Conservation (phyloP, 2,888 invertebrate species). For the Podabrus alpinus region DNA sequence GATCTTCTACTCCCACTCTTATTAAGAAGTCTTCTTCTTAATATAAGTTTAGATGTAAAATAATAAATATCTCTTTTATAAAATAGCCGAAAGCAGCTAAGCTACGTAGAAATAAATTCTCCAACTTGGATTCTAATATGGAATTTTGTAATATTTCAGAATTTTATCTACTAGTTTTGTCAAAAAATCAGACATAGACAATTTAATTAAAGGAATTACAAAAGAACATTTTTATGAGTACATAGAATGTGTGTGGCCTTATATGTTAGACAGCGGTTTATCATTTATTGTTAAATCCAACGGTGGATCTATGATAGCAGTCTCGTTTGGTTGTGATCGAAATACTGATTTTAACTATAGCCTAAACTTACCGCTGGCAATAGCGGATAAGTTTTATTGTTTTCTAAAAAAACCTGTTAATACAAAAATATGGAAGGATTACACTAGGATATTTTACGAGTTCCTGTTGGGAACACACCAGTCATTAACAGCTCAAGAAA, state of each 20-base stretch:
- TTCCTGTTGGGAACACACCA: constrained; percentile 86
- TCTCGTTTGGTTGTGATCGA: constrained; percentile 80
- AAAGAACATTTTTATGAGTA: constrained; percentile 69
- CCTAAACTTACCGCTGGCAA: constrained; percentile 66
- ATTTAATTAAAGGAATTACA: constrained; percentile 75
- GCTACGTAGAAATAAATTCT: too few species aligned
- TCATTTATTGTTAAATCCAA: constrained; percentile 70
- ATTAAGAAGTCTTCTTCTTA: too few species aligned
- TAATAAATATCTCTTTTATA: too few species aligned
- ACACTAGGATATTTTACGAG: constrained; percentile 73
- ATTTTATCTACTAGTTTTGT: constrained; percentile 85
- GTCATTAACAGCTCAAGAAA: constrained; percentile 69
- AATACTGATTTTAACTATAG: constrained; percentile 77
- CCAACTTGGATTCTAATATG: too few species aligned
- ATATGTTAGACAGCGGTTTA: constrained; percentile 68
- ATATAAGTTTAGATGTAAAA: too few species aligned
- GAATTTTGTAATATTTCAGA: constrained; percentile 57
- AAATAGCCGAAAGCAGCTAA: too few species aligned
- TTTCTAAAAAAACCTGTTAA: constrained; percentile 74
- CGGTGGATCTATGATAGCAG: constrained; percentile 64
- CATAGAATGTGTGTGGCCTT: constrained; percentile 72
- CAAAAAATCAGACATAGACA: constrained; percentile 82
- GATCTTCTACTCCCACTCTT: too few species aligned
- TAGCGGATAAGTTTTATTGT: constrained; percentile 82
- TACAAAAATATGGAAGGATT: constrained; percentile 65